These are phyloP conservation scores for Pseudomyrmex gracilis DNA, from an alignment of 1,140 invertebrate species.

Conservation along the genomic window DNA sequence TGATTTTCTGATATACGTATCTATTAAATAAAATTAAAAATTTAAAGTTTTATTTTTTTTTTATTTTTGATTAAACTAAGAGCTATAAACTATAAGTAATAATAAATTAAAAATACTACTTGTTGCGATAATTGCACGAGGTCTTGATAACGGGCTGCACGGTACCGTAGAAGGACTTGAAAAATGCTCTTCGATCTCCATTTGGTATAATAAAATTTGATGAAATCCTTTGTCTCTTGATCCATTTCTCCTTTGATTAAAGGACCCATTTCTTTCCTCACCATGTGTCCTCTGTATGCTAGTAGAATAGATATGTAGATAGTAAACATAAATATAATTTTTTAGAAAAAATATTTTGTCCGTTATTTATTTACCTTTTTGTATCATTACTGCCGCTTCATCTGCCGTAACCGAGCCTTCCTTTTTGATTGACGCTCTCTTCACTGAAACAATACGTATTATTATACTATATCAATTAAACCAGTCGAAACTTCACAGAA, in stretches of 20 bases:
- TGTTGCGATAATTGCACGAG: conserved; percentile 93
- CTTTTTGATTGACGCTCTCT: conserved; percentile 79
- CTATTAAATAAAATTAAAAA: no score
- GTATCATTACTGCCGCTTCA: conserved; percentile 89
- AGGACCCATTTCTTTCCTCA: conserved; percentile 88
- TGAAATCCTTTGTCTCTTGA: conserved; percentile 89
- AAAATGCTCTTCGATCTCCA: conserved; percentile 93
- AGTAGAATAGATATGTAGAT: conserved; percentile 8
- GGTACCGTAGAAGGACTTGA: conserved; percentile 92
- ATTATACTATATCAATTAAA: conserved; percentile 62
- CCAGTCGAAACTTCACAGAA: conserved; percentile 32
- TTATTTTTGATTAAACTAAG: no score
- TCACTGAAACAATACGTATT: conserved; percentile 83
- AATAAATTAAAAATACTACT: conserved; percentile 83
- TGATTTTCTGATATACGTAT: background rate
- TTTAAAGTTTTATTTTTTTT: no score
- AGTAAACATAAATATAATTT: background rate
- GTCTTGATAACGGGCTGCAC: conserved; percentile 92
- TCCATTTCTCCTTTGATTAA: conserved; percentile 88
- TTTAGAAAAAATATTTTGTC: background rate
- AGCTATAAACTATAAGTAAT: background rate
- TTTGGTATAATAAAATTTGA: conserved; percentile 90
- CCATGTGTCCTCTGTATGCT: conserved; percentile 91
- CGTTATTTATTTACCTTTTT: conserved; percentile 87
- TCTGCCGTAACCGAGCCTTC: conserved; percentile 84